phyloP scores from a whole-genome alignment of 1,140 invertebrate species.

The Adoxophyes honmai region DNA sequence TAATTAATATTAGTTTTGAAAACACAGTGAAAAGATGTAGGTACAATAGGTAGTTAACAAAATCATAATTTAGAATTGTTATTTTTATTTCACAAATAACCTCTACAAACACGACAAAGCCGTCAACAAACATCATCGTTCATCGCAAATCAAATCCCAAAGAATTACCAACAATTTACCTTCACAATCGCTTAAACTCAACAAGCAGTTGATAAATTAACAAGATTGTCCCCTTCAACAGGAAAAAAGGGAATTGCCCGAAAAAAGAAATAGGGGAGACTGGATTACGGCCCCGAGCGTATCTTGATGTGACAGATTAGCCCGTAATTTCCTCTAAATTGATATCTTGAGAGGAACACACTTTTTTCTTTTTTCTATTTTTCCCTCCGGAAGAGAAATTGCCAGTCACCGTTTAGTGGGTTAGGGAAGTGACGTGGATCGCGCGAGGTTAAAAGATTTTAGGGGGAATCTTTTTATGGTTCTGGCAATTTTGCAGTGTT shows the following conservation, averaged over 20 bases:
- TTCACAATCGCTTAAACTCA: conserved; percentile 21
- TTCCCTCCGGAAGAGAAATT: conserved; percentile 39
- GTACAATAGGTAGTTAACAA: no score
- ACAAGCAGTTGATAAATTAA: conserved; percentile 61
- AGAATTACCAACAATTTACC: conserved; percentile 8
- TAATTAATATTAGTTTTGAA: no score
- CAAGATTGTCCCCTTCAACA: conserved; percentile 39
- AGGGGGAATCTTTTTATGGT: not conserved
- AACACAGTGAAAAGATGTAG: no score
- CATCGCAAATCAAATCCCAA: not conserved
- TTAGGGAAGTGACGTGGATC: conserved; percentile 47
- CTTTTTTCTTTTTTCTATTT: conserved; percentile 32
- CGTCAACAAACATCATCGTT: no score
- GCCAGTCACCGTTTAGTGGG: conserved; percentile 50
- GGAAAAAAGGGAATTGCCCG: conserved; percentile 26
- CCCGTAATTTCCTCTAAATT: conserved; percentile 66
- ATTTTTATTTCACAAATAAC: no score
- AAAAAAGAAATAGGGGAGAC: conserved; percentile 46
- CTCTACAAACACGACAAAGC: no score
- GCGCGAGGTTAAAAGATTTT: conserved; percentile 22
- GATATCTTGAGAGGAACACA: conserved; percentile 55
- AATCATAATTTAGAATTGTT: no score
- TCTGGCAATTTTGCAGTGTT: no score
- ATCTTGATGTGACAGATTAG: conserved; percentile 69
- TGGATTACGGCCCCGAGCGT: conserved; percentile 49